Evolutionary conservation across 2,888 invertebrate species (phyloP).

Genomic region (Drosophila seclusa): DNA sequence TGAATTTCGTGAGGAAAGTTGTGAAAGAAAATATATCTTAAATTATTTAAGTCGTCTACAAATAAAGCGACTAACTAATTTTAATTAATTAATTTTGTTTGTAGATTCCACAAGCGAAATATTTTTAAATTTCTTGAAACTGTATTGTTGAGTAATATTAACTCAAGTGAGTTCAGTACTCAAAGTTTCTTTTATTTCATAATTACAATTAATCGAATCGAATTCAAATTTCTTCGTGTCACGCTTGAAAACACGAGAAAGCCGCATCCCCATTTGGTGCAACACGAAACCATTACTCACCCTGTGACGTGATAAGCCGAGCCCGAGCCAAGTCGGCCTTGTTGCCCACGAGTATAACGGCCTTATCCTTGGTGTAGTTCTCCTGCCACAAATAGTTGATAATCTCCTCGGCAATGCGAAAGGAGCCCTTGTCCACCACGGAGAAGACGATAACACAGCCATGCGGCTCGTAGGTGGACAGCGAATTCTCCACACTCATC

Average conservation of each 20-base stretch:
- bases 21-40: background rate
- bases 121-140: background rate
- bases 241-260: background rate
- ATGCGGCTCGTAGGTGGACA: constrained; percentile 95
- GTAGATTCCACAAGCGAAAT: background rate
- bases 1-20: background rate
- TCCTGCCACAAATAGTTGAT: constrained; percentile 94
- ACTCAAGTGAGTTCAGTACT: background rate
- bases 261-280: constrained; percentile 18
- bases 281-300: constrained; percentile 85
- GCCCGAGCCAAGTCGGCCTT: constrained; percentile 96
- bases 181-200: too few relatives aligned
- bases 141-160: background rate
- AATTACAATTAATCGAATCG: background rate
- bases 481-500: constrained; percentile 96
- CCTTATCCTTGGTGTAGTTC: constrained; percentile 92
- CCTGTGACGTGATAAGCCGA: constrained; percentile 92
- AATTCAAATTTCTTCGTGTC: background rate
- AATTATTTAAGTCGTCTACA: background rate
- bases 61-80: background rate
- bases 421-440: constrained; percentile 93
- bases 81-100: background rate
- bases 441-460: constrained; percentile 97
- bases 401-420: constrained; percentile 93
- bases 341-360: constrained; percentile 96